phyloP scores from a whole-genome alignment of 2,113 vertebrate genomes.

The Anas platyrhynchos region DNA sequence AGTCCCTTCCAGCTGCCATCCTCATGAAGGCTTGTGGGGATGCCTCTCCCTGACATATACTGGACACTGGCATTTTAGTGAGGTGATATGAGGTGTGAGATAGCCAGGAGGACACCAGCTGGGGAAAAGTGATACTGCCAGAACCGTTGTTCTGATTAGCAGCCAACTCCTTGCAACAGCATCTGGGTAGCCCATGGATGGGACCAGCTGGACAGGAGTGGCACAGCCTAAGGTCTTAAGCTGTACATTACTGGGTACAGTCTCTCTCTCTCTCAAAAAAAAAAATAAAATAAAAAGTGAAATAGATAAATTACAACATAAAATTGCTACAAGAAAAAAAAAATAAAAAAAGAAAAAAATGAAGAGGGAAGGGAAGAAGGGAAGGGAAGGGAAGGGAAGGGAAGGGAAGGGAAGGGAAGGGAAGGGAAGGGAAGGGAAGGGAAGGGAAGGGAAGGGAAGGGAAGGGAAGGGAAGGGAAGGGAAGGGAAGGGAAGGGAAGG shows the following conservation, averaged over 20 bases:
- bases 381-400: background rate
- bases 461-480: background rate
- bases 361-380: too few species aligned
- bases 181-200: background rate
- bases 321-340: too few species aligned
- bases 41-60: background rate
- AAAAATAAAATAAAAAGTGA: background rate
- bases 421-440: background rate
- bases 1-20: background rate
- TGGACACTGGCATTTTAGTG: background rate
- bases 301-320: background rate
- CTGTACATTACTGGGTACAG: background rate
- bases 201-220: background rate
- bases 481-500: background rate
- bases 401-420: background rate
- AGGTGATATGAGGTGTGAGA: background rate
- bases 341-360: background rate
- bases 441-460: background rate
- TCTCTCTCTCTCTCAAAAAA: background rate
- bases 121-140: background rate
- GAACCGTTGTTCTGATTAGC: background rate
- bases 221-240: background rate
- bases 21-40: background rate
- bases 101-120: background rate
- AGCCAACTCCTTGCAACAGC: background rate